Percentiles rank a stretch among this genome's conserved stretches.
Evolutionary conservation across 2,797 vertebrate genomes (phyloP).

Genomic region (Siniperca obscura): DNA sequence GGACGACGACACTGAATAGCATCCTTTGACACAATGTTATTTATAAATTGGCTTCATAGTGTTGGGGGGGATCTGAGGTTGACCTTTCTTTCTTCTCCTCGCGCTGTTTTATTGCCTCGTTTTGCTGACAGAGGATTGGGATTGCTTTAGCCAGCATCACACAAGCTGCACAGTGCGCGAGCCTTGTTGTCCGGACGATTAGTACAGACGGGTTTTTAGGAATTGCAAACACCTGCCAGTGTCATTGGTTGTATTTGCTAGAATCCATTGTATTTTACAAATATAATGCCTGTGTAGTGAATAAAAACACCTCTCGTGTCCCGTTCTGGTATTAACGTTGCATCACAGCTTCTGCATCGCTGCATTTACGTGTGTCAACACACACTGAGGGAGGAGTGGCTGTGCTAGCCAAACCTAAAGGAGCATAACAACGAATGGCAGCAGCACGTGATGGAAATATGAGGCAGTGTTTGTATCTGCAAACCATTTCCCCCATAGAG

Average conservation of each 20-base stretch:
- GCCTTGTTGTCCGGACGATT: constrained; percentile 10
- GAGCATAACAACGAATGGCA: constrained; percentile 46
- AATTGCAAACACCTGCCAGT: not conserved
- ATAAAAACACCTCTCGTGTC: not conserved
- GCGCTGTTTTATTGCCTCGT: not conserved
- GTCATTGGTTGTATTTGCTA: not conserved
- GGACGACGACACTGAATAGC: constrained; percentile 20
- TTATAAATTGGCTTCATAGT: not conserved
- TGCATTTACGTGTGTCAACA: constrained; percentile 71
- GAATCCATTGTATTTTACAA: not conserved
- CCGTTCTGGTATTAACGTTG: constrained; percentile 52
- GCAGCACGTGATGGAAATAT: constrained; percentile 62
- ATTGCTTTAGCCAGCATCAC: constrained; percentile 38
- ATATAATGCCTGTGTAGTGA: not conserved
- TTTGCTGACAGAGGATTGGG: not conserved
- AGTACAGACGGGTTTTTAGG: not conserved
- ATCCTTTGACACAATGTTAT: constrained; percentile 53
- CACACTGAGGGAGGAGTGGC: constrained; percentile 59
- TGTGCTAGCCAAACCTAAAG: constrained; percentile 17
- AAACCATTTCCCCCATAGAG: not conserved
- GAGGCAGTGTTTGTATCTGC: constrained; percentile 28
- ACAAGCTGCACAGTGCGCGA: constrained; percentile 38
- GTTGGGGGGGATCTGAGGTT: not conserved
- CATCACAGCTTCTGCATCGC: constrained; percentile 77
- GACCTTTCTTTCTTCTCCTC: not conserved